These are phyloP conservation scores for Aplidium turbinatum DNA, from an alignment of 23 tunicate genomes.

Conservation along the genomic window DNA sequence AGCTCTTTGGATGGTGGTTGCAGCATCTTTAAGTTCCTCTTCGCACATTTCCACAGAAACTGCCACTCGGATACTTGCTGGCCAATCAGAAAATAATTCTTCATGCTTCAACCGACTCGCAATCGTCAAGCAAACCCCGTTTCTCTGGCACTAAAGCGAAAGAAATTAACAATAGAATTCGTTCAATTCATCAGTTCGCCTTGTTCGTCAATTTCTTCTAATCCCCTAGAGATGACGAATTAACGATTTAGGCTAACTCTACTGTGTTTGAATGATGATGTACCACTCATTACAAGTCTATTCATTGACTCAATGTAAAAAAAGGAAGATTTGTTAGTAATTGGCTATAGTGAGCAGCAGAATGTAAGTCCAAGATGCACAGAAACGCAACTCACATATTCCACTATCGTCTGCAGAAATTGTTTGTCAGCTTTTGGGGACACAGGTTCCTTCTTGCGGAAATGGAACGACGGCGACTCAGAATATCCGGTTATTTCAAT, in stretches of 20 bases:
- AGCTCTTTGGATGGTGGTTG: constrained; percentile 40
- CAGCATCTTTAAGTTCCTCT: constrained; percentile 43
- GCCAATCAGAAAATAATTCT: constrained; percentile 51
- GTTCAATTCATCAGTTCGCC: too few species aligned
- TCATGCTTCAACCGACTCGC: constrained; percentile 58
- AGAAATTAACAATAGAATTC: background rate
- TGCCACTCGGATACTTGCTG: constrained; percentile 65
- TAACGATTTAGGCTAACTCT: too few species aligned
- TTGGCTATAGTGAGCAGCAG: too few species aligned
- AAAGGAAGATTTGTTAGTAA: too few species aligned
- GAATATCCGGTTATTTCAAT: constrained; percentile 69
- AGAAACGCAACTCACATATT: constrained; percentile 41
- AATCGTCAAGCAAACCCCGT: constrained; percentile 70
- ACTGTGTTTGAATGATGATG: too few species aligned
- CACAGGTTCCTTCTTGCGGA: constrained; percentile 39
- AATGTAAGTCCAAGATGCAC: too few species aligned
- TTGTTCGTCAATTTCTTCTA: too few species aligned
- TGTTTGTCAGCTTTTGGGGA: constrained; percentile 42
- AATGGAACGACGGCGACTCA: constrained; percentile 84
- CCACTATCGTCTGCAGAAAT: constrained; percentile 47
- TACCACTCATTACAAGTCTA: too few species aligned
- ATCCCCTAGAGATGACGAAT: too few species aligned
- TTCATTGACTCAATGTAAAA: too few species aligned
- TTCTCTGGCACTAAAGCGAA: constrained; percentile 38
- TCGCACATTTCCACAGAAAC: constrained; percentile 79